Evolutionary conservation across 2,113 vertebrate genomes (phyloP).

Genomic region (Scomber scombrus): DNA sequence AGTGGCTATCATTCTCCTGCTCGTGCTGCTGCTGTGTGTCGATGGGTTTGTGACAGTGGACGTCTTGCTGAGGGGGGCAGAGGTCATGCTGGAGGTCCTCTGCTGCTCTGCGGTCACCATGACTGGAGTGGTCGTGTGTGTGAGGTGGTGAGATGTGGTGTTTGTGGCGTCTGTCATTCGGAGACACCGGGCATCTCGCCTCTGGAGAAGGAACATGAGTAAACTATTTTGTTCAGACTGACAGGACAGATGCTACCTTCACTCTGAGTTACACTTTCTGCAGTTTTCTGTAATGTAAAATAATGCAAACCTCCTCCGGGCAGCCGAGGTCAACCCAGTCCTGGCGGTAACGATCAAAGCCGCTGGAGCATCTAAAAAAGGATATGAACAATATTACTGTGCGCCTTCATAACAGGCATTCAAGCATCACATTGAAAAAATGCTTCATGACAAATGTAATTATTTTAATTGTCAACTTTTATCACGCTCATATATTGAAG

Average conservation of each 20-base stretch:
- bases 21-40: conserved; percentile 79
- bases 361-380: conserved; percentile 92
- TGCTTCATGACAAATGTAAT: too few relatives aligned
- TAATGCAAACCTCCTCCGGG: conserved; percentile 87
- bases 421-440: too few relatives aligned
- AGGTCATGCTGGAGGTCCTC: conserved; percentile 54
- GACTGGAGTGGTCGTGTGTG: conserved; percentile 74
- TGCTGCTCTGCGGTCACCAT: conserved; percentile 77
- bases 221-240: neutral
- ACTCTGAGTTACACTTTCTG: neutral
- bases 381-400: neutral
- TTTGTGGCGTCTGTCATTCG: conserved; percentile 66
- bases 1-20: conserved; percentile 65
- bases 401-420: too few relatives aligned
- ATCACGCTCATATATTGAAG: too few relatives aligned
- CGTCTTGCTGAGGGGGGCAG: conserved; percentile 12
- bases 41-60: conserved; percentile 24
- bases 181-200: conserved; percentile 89
- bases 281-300: conserved; percentile 1
- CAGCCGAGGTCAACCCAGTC: conserved; percentile 98
- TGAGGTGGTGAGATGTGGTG: conserved; percentile 55
- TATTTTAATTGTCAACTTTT: too few relatives aligned
- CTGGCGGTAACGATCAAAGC: conserved; percentile 95
- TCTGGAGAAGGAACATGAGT: conserved; percentile 76
- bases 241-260: neutral